Conservation (phyloP, 2,888 invertebrate genomes). For the Drepanosiphum platanoidis region DNA sequence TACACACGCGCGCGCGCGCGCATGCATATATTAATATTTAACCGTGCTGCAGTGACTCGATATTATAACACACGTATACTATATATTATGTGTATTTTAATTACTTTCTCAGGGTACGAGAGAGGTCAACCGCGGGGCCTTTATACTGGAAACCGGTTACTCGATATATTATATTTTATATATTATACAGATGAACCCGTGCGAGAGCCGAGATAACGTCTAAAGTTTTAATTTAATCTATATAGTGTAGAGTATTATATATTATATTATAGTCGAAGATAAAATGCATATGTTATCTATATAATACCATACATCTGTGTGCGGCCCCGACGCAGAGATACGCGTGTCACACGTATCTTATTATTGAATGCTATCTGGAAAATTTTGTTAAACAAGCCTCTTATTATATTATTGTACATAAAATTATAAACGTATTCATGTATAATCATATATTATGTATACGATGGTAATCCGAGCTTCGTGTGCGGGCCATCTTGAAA, state of each 20-base stretch:
- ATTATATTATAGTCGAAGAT: background rate
- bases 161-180: background rate
- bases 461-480: slow-evolving; percentile 31
- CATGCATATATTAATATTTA: background rate
- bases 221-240: background rate
- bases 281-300: background rate
- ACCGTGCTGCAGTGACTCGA: no score
- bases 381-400: slow-evolving; percentile 26
- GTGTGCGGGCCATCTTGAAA: slow-evolving; percentile 47
- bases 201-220: background rate
- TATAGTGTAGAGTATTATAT: background rate
- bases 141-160: slow-evolving; percentile 18
- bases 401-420: background rate
- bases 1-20: background rate
- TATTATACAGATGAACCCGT: background rate
- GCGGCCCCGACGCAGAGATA: background rate
- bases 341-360: background rate
- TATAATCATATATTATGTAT: background rate
- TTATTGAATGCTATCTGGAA: background rate
- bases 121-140: background rate
- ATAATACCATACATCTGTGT: background rate
- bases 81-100: background rate
- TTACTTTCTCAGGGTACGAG: background rate
- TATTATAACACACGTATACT: no score
- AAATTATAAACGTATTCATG: background rate